phyloP scores from a whole-genome alignment of 2,888 invertebrate genomes.

The Lasioglossum figueresi region DNA sequence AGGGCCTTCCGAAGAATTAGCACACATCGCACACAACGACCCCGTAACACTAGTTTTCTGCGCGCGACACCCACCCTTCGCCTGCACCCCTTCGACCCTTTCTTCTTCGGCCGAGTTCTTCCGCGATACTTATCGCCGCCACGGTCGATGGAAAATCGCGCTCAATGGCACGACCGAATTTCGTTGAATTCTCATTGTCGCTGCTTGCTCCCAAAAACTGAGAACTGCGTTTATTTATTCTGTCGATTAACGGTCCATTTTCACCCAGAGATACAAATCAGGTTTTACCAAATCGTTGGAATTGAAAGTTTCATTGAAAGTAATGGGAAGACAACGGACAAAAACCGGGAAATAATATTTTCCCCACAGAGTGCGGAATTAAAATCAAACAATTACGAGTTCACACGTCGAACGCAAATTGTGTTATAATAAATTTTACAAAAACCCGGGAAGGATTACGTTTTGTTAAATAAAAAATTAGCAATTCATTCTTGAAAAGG shows the following conservation, averaged over 20 bases:
- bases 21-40: conserved; percentile 59
- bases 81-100: conserved; percentile 8
- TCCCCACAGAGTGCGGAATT: too few species aligned
- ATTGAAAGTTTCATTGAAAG: too few species aligned
- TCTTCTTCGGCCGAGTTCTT: conserved; percentile 23
- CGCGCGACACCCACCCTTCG: conserved; percentile 28
- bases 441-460: too few species aligned
- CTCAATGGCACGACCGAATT: conserved; percentile 49
- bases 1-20: conserved; percentile 64
- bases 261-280: background rate
- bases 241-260: too few species aligned
- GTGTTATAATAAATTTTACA: too few species aligned
- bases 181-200: background rate
- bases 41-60: conserved; percentile 28
- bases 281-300: background rate
- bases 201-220: background rate
- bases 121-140: background rate
- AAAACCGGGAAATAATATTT: too few species aligned
- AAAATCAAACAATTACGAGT: too few species aligned
- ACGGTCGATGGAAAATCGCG: conserved; percentile 27
- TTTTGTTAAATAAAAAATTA: too few species aligned
- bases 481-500: too few species aligned
- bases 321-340: too few species aligned
- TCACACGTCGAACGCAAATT: too few species aligned
- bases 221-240: too few species aligned